These are phyloP conservation scores for Pitangus sulphuratus DNA, from an alignment of 2,797 vertebrate genomes.

Conservation along the genomic window DNA sequence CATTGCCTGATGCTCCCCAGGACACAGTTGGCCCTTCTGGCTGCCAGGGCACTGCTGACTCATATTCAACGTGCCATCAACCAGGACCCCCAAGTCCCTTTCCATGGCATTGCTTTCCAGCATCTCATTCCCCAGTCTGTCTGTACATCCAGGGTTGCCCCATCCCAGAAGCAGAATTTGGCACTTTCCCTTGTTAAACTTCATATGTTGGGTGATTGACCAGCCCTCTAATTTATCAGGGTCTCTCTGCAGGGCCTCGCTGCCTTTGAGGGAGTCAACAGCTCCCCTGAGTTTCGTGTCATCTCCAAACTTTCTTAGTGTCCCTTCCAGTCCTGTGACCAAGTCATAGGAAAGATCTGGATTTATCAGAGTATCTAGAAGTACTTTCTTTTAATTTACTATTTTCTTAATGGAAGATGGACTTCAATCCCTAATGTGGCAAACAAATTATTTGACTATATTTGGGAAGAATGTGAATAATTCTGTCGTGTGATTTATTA, in stretches of 20 bases:
- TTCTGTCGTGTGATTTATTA: slow-evolving; percentile 20
- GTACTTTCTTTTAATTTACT: not conserved
- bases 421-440: not conserved
- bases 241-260: not conserved
- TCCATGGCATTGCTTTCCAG: not conserved
- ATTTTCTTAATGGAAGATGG: not conserved
- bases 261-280: not conserved
- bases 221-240: not conserved
- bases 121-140: not conserved
- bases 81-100: not conserved
- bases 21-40: not conserved
- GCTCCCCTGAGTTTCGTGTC: not conserved
- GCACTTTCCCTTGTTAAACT: not conserved
- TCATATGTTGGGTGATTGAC: not conserved
- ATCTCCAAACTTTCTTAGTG: not conserved
- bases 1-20: not conserved
- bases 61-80: not conserved
- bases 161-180: not conserved
- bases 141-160: not conserved
- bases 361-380: not conserved
- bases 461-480: not conserved
- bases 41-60: not conserved
- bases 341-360: not conserved
- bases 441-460: not conserved
- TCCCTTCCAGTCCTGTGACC: not conserved